Evolutionary conservation across 2,888 invertebrate genomes (phyloP), one percentile per base, ranked within the genome.

Genomic region (Eupithecia subumbrata): DNA sequence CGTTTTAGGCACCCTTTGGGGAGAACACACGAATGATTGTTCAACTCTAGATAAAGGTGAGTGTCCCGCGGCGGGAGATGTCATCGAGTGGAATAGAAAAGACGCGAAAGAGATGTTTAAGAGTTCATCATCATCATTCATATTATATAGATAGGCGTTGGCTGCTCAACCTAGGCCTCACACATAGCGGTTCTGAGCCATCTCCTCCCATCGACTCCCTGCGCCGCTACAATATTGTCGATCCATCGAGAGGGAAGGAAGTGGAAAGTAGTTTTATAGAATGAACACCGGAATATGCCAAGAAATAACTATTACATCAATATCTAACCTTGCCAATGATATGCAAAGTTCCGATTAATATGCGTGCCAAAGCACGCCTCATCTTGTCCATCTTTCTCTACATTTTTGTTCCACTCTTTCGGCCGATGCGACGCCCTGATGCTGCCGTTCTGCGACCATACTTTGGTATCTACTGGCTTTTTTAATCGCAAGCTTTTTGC

Each of bases 311-410:
- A 63, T 9, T 9, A 40, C 2, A 34, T 11, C 7, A 66, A 12
- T 67, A 40, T 30, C 37, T 37, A 7, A 94, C 95, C 94, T 90
- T 93, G 94, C 94, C 94, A 95, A 80, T 95, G 94, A 84, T 91
- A 94, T 68, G 94, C 93, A 76, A 94, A 95, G 82, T 95, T 95
- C 12, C 95, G 88, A 82, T 95, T 93, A 34, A 95, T 86, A 79
- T 94, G 92, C 3, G 91, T 92, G 48, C 94, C 94, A 77, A 92
- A 91, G 81, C 94, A 95, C 0, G 71, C 75, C 11, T 87, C 83
- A 0, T 82, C 77, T 5, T 80, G 78, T 0, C 73, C 43, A 63
- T 87, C 87, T 34, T 81, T 87, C n/a, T 93, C 91, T 0, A 91
- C 79, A 75, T 94, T 95, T 82, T 95, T 95, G 75, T 92, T 88